A percentile compares a stretch with the other conserved stretches of the same genome.
These are phyloP conservation scores for Pempheris klunzingeri DNA, from an alignment of 2,797 vertebrate species.

Conservation along the genomic window DNA sequence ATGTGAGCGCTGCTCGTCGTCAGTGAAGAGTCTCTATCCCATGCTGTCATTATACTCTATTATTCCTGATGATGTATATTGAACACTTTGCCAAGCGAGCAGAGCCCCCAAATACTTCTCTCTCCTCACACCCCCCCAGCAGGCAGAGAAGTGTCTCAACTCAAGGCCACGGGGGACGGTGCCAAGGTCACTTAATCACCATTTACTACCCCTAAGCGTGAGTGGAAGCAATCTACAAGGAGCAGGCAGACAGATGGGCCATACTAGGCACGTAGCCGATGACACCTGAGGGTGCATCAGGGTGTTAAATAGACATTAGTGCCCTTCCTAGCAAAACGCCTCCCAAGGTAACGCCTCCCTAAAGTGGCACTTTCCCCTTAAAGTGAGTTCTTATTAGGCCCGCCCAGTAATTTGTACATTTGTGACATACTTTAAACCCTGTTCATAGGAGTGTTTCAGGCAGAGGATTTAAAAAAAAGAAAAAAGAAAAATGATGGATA, in stretches of 20 bases:
- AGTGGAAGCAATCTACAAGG: slow-evolving; percentile 73
- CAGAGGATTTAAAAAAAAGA: slow-evolving; percentile 18
- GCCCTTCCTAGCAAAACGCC: slow-evolving; percentile 71
- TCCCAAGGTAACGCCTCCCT: slow-evolving; percentile 74
- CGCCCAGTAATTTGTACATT: slow-evolving; percentile 70
- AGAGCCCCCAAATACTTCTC: slow-evolving; percentile 48
- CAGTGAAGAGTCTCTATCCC: slow-evolving; percentile 51
- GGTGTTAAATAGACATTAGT: slow-evolving; percentile 84
- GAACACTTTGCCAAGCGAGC: slow-evolving; percentile 63
- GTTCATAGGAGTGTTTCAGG: slow-evolving; percentile 52
- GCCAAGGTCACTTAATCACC: slow-evolving; percentile 84
- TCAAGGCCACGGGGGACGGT: slow-evolving; percentile 71
- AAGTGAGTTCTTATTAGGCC: slow-evolving; percentile 59
- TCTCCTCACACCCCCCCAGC: slow-evolving; percentile 35
- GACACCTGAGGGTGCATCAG: slow-evolving; percentile 76
- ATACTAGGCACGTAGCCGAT: slow-evolving; percentile 63
- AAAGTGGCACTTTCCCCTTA: slow-evolving; percentile 71
- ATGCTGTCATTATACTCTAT: slow-evolving; percentile 72
- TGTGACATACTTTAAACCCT: slow-evolving; percentile 61
- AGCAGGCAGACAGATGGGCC: slow-evolving; percentile 79
- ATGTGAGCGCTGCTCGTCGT: slow-evolving; percentile 44
- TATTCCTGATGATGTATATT: slow-evolving; percentile 75
- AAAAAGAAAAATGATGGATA: slow-evolving; percentile 45
- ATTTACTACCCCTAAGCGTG: slow-evolving; percentile 76
- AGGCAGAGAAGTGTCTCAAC: slow-evolving; percentile 65